phyloP scores from a whole-genome alignment of 2,113 vertebrate genomes.

The Antennarius striatus region DNA sequence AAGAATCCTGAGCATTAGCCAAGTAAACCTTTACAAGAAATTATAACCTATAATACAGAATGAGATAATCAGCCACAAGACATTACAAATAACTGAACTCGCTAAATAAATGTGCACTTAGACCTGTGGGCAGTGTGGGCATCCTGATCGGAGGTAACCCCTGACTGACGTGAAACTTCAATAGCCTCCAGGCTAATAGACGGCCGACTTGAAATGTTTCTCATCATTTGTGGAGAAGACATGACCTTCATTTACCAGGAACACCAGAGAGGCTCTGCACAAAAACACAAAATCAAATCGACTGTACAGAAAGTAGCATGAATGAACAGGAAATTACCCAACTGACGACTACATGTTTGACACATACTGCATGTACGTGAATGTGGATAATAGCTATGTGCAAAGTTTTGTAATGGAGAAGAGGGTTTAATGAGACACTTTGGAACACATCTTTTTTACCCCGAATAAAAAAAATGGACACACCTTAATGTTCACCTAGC shows the following conservation, averaged over 20 bases:
- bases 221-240: conserved; percentile 88
- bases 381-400: no score
- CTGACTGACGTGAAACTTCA: not conserved
- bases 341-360: no score
- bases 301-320: no score
- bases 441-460: no score
- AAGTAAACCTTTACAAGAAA: not conserved
- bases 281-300: not conserved
- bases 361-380: no score
- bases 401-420: no score
- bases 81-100: not conserved
- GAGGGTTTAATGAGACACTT: no score
- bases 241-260: conserved; percentile 86
- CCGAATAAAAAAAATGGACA: no score
- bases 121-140: not conserved
- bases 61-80: no score
- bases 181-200: conserved; percentile 12
- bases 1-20: not conserved
- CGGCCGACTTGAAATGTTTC: conserved; percentile 84
- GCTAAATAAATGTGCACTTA: no score
- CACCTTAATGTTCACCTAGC: no score
- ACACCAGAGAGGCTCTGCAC: conserved; percentile 82
- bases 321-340: no score
- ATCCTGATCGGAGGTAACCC: not conserved
- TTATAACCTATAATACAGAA: not conserved